Evolutionary conservation across 2,113 vertebrate species (phyloP).

Genomic region (Bucco capensis): DNA sequence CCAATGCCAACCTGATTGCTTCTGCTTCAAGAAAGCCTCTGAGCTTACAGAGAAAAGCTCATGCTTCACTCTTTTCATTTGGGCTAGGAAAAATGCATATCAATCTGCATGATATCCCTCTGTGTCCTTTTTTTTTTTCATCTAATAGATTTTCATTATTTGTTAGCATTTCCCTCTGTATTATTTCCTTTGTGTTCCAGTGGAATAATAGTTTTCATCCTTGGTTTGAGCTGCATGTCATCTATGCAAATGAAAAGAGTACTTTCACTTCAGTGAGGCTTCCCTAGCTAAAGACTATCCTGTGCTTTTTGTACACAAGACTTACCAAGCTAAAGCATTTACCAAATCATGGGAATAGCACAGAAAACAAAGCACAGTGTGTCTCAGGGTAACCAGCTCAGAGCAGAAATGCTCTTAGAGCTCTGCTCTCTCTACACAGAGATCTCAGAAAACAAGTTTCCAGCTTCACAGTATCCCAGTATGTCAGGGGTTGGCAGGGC

Average conservation of each 20-base stretch:
- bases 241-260: background rate
- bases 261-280: background rate
- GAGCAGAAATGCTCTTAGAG: conserved; percentile 26
- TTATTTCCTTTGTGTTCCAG: background rate
- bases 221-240: background rate
- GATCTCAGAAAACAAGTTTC: conserved; percentile 42
- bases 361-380: conserved; percentile 47
- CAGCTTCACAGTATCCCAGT: too few species aligned
- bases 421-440: background rate
- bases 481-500: too few species aligned
- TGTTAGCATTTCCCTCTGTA: background rate
- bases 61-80: background rate
- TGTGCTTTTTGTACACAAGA: background rate
- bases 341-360: background rate
- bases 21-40: background rate
- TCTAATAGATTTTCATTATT: background rate
- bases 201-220: background rate
- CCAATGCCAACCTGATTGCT: background rate
- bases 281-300: background rate
- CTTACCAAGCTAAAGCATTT: conserved; percentile 15
- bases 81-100: background rate
- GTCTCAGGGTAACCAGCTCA: conserved; percentile 24
- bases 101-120: background rate
- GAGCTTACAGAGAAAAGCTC: background rate
- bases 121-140: background rate